Conservation (phyloP, 2,113 vertebrate genomes). For the Chaenocephalus aceratus region DNA sequence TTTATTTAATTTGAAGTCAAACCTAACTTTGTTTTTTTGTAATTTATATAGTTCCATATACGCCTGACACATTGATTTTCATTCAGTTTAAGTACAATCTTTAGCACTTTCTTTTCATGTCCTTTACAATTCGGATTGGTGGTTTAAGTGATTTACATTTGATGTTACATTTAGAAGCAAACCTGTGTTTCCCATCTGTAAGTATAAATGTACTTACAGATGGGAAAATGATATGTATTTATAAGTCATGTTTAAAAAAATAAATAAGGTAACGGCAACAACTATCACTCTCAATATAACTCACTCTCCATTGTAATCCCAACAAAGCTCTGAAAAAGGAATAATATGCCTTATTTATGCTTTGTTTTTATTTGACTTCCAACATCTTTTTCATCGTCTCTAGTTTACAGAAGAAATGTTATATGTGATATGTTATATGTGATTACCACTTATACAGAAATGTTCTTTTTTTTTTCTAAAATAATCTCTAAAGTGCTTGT, state of each 20-base stretch:
- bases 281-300: neutral
- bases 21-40: neutral
- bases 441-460: neutral
- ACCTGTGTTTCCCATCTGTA: neutral
- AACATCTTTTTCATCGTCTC: constrained; percentile 8
- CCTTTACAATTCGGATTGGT: neutral
- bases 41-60: neutral
- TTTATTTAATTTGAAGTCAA: neutral
- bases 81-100: neutral
- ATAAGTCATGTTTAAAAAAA: neutral
- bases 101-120: neutral
- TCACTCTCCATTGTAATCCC: neutral
- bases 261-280: neutral
- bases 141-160: neutral
- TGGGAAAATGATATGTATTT: no score
- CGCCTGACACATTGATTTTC: neutral
- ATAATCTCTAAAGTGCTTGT: constrained; percentile 42
- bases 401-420: constrained; percentile 26
- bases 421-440: constrained; percentile 12
- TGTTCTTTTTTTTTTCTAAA: neutral
- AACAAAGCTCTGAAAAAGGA: neutral
- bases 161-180: neutral
- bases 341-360: constrained; percentile 23
- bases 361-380: constrained; percentile 16
- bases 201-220: neutral